Conservation (phyloP, 2,888 invertebrate genomes). For the Globia sparganii region DNA sequence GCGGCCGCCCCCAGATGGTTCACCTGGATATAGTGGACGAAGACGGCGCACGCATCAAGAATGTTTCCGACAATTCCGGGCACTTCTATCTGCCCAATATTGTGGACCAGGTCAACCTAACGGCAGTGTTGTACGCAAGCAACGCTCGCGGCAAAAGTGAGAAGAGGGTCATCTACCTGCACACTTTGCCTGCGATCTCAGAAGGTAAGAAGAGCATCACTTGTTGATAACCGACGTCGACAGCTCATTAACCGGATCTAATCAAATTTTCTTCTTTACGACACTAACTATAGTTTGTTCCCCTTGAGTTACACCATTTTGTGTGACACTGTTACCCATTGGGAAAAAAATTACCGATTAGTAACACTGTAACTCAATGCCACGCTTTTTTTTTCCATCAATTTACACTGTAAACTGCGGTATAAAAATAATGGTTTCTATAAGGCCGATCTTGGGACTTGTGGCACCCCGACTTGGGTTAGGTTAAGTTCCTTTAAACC, state of each 20-base stretch:
- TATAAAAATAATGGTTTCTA: no score
- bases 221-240: neutral
- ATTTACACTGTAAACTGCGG: no score
- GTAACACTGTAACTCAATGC: no score
- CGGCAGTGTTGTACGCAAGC: conserved; percentile 77
- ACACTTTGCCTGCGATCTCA: neutral
- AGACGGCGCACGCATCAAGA: conserved; percentile 71
- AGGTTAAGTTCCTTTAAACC: no score
- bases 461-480: no score
- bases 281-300: neutral
- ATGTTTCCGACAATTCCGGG: conserved; percentile 75
- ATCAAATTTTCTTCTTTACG: neutral
- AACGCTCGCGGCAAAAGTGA: conserved; percentile 77
- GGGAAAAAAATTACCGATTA: no score
- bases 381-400: no score
- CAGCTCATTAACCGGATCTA: neutral
- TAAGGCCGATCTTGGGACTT: no score
- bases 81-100: conserved; percentile 75
- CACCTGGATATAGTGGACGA: conserved; percentile 75
- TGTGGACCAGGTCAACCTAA: conserved; percentile 73
- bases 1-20: conserved; percentile 79
- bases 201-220: conserved; percentile 3
- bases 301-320: no score
- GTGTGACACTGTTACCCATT: no score
- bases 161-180: conserved; percentile 66